phyloP scores from a whole-genome alignment of 2,888 invertebrate species.

The Melanchra persicariae region DNA sequence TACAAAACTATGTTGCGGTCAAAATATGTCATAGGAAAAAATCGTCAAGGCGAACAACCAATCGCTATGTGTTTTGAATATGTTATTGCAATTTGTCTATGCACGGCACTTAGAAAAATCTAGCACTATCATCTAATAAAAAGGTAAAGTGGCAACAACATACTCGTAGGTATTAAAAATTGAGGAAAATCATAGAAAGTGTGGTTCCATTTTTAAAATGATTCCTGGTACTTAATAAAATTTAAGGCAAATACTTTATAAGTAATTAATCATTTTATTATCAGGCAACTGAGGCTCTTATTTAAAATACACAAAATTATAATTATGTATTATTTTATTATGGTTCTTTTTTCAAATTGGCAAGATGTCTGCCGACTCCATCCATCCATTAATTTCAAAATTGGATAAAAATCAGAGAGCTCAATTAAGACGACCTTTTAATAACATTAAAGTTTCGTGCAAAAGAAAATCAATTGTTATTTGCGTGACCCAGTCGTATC shows the following conservation, averaged over 20 bases:
- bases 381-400: neutral
- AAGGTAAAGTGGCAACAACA: neutral
- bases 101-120: neutral
- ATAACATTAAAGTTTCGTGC: conserved; percentile 39
- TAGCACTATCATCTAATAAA: conserved; percentile 1
- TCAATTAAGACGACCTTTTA: conserved; percentile 27
- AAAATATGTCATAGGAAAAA: conserved; percentile 44
- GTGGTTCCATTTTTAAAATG: conserved; percentile 9
- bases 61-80: conserved; percentile 46
- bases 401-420: conserved; percentile 6
- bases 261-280: too few relatives aligned
- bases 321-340: too few relatives aligned
- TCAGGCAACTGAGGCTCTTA: too few relatives aligned
- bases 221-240: too few relatives aligned
- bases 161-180: neutral
- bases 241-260: too few relatives aligned
- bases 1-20: conserved; percentile 18
- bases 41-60: conserved; percentile 33
- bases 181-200: neutral
- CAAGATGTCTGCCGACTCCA: neutral
- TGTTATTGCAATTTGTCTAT: conserved; percentile 33
- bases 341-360: conserved; percentile 21
- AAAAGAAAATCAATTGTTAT: conserved; percentile 54
- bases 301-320: too few relatives aligned
- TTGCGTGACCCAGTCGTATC: conserved; percentile 59